Base-by-base conservation (phyloP, 2,888 invertebrate species). In the Ornithoptera alexandrae region DNA sequence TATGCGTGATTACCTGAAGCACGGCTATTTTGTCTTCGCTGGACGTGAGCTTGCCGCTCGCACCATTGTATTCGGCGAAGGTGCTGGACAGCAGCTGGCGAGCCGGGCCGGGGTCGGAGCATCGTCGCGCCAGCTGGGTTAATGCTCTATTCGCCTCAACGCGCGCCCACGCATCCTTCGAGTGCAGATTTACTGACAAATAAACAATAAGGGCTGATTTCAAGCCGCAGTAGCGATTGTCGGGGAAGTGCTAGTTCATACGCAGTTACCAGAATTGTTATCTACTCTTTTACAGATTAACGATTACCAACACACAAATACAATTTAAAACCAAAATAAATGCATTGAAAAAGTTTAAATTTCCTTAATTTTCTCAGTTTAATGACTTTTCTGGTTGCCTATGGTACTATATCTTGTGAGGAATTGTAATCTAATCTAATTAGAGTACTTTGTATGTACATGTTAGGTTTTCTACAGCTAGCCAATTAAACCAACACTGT, bases 31-130 rank as follows among this genome's bases (percentile, higher is more conserved):
- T 97, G 84, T 98, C 97, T 75, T 97, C 96, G 53, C 96, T 95
- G 66, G 98, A 95, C 17, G 97, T 97, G 65, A 98, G 93, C 85
- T 98, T 98, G 12, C 98, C 98, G 85, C 97, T 96, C 8, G 97
- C 95, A 18, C 98, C 98, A 87, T 97, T 94, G 81, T 98, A 95
- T 57, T 97, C 95, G 6, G 94, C 95, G 88, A 98, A 97, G 66
- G 95, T 90, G 72, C 94, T 94, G 61, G 94, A 91, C 1, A 97
- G 87, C 72, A 98, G 85, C 70, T 93, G 94, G 75, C 94, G 94
- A 46, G 98, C 93, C 0, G 96, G 94, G 22, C 92, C 90, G 0
- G 90, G 84, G 96, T 84, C 97, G 96, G 66, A 90, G 83, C 71
- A 97, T 94, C 0, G 96, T 95, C 61, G 95, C 1, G 96, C 95